Conservation (phyloP, 2,113 vertebrate species). For the Ciconia maguari region DNA sequence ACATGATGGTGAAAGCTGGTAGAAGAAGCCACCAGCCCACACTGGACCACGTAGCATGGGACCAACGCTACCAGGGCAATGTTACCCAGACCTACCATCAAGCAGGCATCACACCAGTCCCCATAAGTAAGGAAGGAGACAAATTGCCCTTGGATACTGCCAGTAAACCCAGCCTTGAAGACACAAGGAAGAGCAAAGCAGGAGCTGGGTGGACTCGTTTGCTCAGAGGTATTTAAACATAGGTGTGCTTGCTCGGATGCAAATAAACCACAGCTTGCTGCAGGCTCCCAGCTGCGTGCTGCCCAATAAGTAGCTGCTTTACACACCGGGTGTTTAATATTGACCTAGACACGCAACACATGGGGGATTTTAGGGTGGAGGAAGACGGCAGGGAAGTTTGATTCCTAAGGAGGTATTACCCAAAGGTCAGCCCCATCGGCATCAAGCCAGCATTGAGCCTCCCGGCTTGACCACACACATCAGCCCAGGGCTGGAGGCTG, state of each 20-base stretch:
- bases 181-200: background rate
- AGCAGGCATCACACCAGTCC: fast-evolving
- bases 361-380: background rate
- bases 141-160: background rate
- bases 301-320: background rate
- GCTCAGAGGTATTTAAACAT: background rate
- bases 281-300: background rate
- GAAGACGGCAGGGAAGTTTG: background rate
- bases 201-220: background rate
- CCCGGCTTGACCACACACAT: background rate
- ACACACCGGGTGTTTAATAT: no score
- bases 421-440: background rate
- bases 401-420: background rate
- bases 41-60: fast-evolving
- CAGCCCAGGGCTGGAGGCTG: background rate
- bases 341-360: background rate
- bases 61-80: background rate
- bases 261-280: background rate
- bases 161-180: background rate
- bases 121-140: fast-evolving
- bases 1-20: background rate
- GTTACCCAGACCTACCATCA: fast-evolving
- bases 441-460: background rate
- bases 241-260: background rate
- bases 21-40: background rate